These are phyloP conservation scores for Melanchra persicariae DNA, from an alignment of 2,888 invertebrate genomes.

Conservation along the genomic window DNA sequence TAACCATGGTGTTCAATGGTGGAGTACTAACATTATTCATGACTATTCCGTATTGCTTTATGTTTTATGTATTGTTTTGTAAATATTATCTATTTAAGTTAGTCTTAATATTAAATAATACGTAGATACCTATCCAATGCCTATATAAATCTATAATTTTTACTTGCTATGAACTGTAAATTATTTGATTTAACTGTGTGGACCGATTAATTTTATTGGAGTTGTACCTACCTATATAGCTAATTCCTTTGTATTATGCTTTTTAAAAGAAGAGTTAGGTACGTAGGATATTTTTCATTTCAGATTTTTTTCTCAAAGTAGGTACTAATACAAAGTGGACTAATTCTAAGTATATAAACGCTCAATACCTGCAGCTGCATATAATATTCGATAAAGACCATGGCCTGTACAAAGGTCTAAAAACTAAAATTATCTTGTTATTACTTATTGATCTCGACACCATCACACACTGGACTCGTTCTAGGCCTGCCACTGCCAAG, in stretches of 20 bases:
- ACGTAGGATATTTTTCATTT: background rate
- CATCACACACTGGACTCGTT: constrained; percentile 5
- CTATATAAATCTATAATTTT: constrained; percentile 50
- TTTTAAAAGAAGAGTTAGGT: constrained; percentile 16
- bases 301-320: background rate
- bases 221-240: background rate
- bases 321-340: constrained; percentile 4
- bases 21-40: constrained; percentile 36
- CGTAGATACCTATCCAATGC: constrained; percentile 47
- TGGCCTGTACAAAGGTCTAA: constrained; percentile 1
- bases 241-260: constrained; percentile 18
- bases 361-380: constrained; percentile 22
- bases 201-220: constrained; percentile 1
- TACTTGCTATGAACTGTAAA: constrained; percentile 51
- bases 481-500: constrained; percentile 2
- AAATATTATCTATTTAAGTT: constrained; percentile 67
- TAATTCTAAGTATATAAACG: constrained; percentile 14
- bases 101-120: constrained; percentile 52
- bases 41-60: constrained; percentile 54
- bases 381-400: background rate
- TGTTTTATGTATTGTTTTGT: constrained; percentile 57
- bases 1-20: constrained; percentile 37
- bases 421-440: background rate
- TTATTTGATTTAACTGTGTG: constrained; percentile 34
- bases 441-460: constrained; percentile 38